Evolutionary conservation across 1,140 invertebrate species (phyloP).

Genomic region (Eciton burchellii): DNA sequence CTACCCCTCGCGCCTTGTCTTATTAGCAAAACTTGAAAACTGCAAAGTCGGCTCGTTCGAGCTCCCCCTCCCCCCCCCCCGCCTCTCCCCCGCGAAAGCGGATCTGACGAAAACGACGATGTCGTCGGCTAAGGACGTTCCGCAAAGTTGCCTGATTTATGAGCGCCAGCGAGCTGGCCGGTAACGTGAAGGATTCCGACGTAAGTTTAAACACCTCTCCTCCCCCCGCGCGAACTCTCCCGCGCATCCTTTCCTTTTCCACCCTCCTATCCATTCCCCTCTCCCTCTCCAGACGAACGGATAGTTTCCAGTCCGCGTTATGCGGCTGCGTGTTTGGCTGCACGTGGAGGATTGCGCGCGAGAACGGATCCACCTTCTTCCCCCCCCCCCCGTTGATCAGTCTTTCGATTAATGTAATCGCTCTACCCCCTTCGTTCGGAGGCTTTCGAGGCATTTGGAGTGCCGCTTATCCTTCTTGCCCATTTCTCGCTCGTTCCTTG

Average conservation of each 20-base stretch:
- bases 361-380: too few relatives aligned
- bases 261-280: neutral
- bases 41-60: slow-evolving; percentile 59
- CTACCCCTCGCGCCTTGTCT: slow-evolving; percentile 5
- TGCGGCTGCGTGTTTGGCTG: slow-evolving; percentile 51
- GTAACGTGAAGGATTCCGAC: slow-evolving; percentile 76
- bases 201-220: slow-evolving; percentile 77
- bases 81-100: slow-evolving; percentile 45
- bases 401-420: slow-evolving; percentile 71
- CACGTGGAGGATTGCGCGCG: slow-evolving; percentile 60
- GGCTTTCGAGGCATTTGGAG: slow-evolving; percentile 9
- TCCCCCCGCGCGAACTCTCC: neutral
- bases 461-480: neutral
- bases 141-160: slow-evolving; percentile 77
- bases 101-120: slow-evolving; percentile 56
- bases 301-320: slow-evolving; percentile 73
- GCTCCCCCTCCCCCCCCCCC: too few relatives aligned
- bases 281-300: slow-evolving; percentile 65
- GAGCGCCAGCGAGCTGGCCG: slow-evolving; percentile 68
- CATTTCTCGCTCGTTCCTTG: too few relatives aligned
- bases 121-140: slow-evolving; percentile 70
- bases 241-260: too few relatives aligned
- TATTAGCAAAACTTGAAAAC: slow-evolving; percentile 71
- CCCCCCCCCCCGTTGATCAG: slow-evolving; percentile 69
- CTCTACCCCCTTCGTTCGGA: neutral